Percentiles rank a stretch among this genome's conserved stretches.
phyloP scores from a whole-genome alignment of 37 sponge, comb jelly and placozoan genomes.

The Eunapius fragilis region DNA sequence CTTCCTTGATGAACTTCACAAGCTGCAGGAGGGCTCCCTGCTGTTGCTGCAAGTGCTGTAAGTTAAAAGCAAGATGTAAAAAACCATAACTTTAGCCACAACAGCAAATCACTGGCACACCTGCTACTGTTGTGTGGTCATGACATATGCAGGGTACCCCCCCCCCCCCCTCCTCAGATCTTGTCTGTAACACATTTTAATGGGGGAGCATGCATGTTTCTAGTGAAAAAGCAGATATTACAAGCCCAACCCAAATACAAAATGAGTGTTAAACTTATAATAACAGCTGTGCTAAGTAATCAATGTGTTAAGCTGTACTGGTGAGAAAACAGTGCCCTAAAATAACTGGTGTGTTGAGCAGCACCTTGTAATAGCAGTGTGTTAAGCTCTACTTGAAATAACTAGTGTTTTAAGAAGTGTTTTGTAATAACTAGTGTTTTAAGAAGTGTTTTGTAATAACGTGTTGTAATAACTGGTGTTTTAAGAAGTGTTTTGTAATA shows the following conservation, averaged over 20 bases:
- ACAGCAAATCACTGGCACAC: neutral
- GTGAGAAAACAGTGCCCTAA: too few relatives aligned
- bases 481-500: too few relatives aligned
- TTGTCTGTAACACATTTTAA: too few relatives aligned
- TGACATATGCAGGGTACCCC: neutral
- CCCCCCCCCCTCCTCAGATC: neutral
- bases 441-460: too few relatives aligned
- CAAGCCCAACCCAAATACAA: neutral
- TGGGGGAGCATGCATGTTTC: too few relatives aligned
- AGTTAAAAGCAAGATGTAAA: neutral
- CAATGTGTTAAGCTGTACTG: too few relatives aligned
- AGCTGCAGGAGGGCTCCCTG: slow-evolving; percentile 88
- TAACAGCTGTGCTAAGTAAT: neutral
- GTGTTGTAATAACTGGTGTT: too few relatives aligned
- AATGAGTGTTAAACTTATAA: neutral
- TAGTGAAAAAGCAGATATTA: too few relatives aligned
- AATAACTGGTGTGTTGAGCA: neutral
- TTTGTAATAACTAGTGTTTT: too few relatives aligned
- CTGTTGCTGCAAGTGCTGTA: slow-evolving; percentile 85
- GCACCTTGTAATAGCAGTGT: neutral
- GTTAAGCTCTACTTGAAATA: neutral
- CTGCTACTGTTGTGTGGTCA: neutral
- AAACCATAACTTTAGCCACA: neutral
- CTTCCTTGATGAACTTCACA: slow-evolving; percentile 85
- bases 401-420: too few relatives aligned